Percentiles rank a stretch among this genome's conserved stretches.
Conservation (phyloP, 2,888 invertebrate species). For the Malachius bipustulatus region DNA sequence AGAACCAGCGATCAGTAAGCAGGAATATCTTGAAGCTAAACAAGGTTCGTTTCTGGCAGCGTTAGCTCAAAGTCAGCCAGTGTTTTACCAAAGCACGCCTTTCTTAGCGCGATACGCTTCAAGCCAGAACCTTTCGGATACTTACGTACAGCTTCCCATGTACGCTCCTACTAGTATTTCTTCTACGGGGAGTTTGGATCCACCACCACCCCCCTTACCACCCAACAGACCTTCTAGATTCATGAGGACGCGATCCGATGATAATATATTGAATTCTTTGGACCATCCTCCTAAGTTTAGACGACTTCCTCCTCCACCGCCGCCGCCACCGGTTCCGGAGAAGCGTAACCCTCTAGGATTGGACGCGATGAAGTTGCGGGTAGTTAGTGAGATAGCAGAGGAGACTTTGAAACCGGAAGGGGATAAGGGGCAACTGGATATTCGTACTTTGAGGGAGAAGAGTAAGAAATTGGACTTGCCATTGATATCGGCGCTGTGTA, state of each 20-base stretch:
- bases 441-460: conserved; percentile 74
- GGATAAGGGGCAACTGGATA: conserved; percentile 46
- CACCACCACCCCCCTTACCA: conserved; percentile 55
- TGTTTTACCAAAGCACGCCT: conserved; percentile 73
- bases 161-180: conserved; percentile 57
- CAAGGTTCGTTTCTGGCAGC: conserved; percentile 61
- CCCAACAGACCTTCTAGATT: conserved; percentile 48
- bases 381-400: conserved; percentile 10
- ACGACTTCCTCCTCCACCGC: conserved; percentile 41
- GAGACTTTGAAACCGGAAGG: conserved; percentile 5
- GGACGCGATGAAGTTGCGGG: conserved; percentile 8
- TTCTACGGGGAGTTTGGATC: conserved; percentile 49
- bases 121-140: conserved; percentile 67
- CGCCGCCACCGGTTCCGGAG: conserved; percentile 36
- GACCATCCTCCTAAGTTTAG: conserved; percentile 46
- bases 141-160: conserved; percentile 58
- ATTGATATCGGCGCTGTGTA: conserved; percentile 84
- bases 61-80: conserved; percentile 52
- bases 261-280: conserved; percentile 63
- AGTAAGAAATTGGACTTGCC: conserved; percentile 84
- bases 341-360: conserved; percentile 15
- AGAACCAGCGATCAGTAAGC: conserved; percentile 80
- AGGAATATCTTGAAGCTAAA: conserved; percentile 83
- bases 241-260: conserved; percentile 65
- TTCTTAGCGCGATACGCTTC: conserved; percentile 70